Percentiles rank a stretch among this genome's conserved stretches.
phyloP scores from a whole-genome alignment of 2,113 vertebrate species.

The Phylloscopus trochilus region DNA sequence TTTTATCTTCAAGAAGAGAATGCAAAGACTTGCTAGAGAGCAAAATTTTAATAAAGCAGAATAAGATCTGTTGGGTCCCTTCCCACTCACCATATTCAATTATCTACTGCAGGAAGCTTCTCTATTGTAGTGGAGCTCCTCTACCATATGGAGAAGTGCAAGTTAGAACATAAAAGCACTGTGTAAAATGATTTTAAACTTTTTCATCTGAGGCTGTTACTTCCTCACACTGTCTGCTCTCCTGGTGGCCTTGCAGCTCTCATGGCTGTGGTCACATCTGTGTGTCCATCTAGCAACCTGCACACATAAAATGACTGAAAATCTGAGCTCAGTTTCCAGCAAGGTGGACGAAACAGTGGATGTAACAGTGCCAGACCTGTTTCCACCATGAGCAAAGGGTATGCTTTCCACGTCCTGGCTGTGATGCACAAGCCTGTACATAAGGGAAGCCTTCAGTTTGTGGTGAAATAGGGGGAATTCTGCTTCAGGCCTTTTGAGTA shows the following conservation, averaged over 20 bases:
- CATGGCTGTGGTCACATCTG: not conserved
- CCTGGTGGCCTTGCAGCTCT: not conserved
- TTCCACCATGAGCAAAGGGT: not conserved
- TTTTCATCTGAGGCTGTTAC: not conserved
- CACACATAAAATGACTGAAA: not conserved
- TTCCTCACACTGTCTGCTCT: not conserved
- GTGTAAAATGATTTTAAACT: not conserved
- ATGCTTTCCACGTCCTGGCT: not conserved
- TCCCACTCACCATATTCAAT: not conserved
- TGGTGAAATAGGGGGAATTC: not conserved
- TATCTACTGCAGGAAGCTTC: not conserved
- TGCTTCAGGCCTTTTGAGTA: not conserved
- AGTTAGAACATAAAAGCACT: not conserved
- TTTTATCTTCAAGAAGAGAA: not conserved
- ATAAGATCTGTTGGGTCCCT: not conserved
- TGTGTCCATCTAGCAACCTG: not conserved
- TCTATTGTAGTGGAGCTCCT: not conserved
- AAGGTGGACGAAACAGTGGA: not conserved
- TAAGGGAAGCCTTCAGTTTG: not conserved
- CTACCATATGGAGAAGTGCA: not conserved
- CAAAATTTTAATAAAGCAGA: not conserved
- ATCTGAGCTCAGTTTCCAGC: not conserved
- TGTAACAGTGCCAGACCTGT: not conserved
- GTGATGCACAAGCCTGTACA: not conserved
- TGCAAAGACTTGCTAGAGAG: not conserved